Evolutionary conservation across 2,888 invertebrate genomes (phyloP).

Genomic region (Gymnocheta viridis): DNA sequence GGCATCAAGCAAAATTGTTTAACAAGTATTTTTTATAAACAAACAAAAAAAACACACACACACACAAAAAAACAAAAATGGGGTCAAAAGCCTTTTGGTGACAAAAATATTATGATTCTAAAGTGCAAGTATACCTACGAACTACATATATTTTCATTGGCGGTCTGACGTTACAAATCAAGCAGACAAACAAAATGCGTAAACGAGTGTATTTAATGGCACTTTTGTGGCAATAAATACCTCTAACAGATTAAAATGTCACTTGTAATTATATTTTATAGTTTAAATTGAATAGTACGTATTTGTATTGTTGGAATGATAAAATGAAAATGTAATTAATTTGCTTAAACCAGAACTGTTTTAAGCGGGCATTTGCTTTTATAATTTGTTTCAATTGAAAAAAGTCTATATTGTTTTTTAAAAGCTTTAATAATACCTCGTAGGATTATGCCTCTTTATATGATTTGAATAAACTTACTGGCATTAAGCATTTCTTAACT

Average conservation of each 20-base stretch:
- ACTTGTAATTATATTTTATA: constrained; percentile 25
- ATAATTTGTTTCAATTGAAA: neutral
- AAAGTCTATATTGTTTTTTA: neutral
- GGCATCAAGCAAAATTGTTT: constrained; percentile 8
- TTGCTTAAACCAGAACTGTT: neutral
- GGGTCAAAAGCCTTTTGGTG: constrained; percentile 6
- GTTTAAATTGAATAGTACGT: neutral
- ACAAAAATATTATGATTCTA: neutral
- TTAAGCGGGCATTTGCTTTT: too few species aligned
- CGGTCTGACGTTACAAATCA: neutral
- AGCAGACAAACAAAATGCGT: constrained; percentile 5
- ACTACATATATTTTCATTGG: neutral
- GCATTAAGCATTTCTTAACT: neutral
- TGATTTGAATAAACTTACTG: neutral
- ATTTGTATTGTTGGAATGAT: neutral
- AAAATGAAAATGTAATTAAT: neutral
- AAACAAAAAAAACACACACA: neutral
- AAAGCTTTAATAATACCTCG: neutral
- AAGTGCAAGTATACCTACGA: neutral
- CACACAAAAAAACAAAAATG: constrained; percentile 2
- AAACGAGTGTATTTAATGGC: constrained; percentile 11
- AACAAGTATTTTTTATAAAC: constrained; percentile 21
- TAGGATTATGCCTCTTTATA: neutral
- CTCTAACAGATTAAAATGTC: constrained; percentile 23
- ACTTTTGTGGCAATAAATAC: constrained; percentile 4